These are phyloP conservation scores for Microcebus jonahi DNA, from an alignment of 2,113 vertebrate species.

Conservation along the genomic window DNA sequence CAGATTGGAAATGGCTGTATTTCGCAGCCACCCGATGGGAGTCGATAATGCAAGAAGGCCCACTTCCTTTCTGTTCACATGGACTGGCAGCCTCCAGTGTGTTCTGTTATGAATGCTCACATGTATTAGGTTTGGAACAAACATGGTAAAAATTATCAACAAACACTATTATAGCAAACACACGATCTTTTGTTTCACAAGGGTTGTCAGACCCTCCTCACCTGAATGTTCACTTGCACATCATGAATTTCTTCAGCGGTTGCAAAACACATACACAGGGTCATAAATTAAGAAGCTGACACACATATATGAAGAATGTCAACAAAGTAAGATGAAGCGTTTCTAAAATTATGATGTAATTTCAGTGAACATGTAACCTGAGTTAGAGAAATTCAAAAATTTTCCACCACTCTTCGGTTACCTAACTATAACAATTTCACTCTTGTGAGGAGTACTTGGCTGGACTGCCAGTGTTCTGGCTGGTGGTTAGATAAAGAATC, in stretches of 20 bases:
- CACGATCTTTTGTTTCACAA: neutral
- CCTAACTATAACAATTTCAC: neutral
- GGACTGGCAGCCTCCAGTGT: neutral
- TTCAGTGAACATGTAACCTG: neutral
- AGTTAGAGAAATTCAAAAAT: neutral
- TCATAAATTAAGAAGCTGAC: neutral
- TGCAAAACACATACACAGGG: neutral
- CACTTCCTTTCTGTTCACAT: no score
- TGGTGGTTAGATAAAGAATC: neutral
- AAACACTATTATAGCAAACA: neutral
- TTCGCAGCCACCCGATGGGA: neutral
- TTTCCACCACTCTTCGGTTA: neutral
- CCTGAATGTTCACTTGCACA: neutral
- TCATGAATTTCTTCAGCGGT: neutral
- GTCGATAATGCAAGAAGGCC: neutral
- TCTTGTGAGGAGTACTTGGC: neutral
- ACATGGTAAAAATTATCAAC: neutral
- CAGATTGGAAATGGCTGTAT: conserved; percentile 8
- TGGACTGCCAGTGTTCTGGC: neutral
- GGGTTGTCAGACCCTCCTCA: neutral
- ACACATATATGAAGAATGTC: neutral
- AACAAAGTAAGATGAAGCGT: neutral
- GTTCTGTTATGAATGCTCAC: neutral
- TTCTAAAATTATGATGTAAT: neutral
- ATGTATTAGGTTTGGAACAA: neutral